Evolutionary conservation across 2,113 vertebrate species (phyloP).

Genomic region (Silurus glanis): DNA sequence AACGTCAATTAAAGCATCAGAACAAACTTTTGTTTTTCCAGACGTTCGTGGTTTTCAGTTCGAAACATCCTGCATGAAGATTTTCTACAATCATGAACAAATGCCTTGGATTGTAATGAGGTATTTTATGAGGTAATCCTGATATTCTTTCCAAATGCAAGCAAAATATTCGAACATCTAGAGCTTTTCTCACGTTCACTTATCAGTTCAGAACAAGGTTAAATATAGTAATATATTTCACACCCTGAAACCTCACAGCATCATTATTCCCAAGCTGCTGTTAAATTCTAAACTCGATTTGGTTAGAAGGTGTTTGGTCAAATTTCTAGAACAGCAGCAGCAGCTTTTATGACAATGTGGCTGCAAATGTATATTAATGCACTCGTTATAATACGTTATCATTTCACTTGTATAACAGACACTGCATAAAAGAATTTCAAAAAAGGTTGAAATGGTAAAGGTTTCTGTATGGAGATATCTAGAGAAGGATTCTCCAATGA

Average conservation of each 20-base stretch:
- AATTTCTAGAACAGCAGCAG: not conserved
- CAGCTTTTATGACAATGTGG: not conserved
- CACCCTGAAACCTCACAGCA: not conserved
- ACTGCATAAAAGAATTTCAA: not conserved
- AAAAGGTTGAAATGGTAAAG: not conserved
- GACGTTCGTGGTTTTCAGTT: slow-evolving; percentile 56
- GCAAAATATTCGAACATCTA: slow-evolving; percentile 17
- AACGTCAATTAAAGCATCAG: slow-evolving; percentile 58
- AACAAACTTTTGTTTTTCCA: slow-evolving; percentile 56
- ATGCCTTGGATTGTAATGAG: slow-evolving; percentile 52
- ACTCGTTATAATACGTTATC: not conserved
- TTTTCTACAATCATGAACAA: slow-evolving; percentile 52
- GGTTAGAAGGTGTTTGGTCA: not conserved
- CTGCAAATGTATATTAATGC: not conserved
- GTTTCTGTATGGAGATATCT: not conserved
- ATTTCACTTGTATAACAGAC: not conserved
- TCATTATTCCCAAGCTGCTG: not conserved
- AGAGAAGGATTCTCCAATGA: not conserved
- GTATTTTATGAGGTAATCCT: slow-evolving; percentile 57
- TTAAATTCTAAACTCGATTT: not conserved
- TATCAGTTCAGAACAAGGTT: not conserved
- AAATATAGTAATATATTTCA: not conserved
- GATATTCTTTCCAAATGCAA: slow-evolving; percentile 46
- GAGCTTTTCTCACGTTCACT: not conserved
- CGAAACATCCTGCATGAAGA: slow-evolving; percentile 52